Percentiles rank a stretch among this genome's conserved stretches.
These are phyloP conservation scores for Stegastes partitus DNA, from an alignment of 2,113 vertebrate genomes.

Conservation along the genomic window DNA sequence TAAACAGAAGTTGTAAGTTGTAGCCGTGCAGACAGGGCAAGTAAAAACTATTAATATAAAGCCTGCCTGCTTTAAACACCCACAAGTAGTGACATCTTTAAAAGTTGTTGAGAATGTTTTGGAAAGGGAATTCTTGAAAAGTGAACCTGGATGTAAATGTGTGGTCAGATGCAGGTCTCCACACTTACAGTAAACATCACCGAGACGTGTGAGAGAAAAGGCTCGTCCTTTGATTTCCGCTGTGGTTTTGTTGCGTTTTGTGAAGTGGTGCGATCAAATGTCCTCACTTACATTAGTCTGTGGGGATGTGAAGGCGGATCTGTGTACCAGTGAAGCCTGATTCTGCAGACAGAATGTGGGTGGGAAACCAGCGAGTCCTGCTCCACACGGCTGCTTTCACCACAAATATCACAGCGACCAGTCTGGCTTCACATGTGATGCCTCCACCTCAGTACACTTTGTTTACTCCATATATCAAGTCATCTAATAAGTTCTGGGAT, in stretches of 20 bases:
- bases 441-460: background rate
- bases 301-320: constrained; percentile 31
- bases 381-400: background rate
- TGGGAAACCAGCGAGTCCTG: constrained; percentile 15
- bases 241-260: background rate
- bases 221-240: no score
- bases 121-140: no score
- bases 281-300: constrained; percentile 11
- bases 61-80: background rate
- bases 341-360: constrained; percentile 43
- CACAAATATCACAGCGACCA: background rate
- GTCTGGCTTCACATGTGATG: background rate
- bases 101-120: no score
- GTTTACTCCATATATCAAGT: no score
- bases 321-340: constrained; percentile 8
- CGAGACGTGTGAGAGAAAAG: no score
- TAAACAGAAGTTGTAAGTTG: background rate
- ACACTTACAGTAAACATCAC: no score
- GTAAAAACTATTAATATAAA: background rate
- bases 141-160: no score
- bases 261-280: constrained; percentile 22
- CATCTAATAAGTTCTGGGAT: no score
- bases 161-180: no score
- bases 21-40: background rate
- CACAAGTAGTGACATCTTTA: background rate